Evolutionary conservation across 2,888 invertebrate species (phyloP).

Genomic region (Apamea epomidion): DNA sequence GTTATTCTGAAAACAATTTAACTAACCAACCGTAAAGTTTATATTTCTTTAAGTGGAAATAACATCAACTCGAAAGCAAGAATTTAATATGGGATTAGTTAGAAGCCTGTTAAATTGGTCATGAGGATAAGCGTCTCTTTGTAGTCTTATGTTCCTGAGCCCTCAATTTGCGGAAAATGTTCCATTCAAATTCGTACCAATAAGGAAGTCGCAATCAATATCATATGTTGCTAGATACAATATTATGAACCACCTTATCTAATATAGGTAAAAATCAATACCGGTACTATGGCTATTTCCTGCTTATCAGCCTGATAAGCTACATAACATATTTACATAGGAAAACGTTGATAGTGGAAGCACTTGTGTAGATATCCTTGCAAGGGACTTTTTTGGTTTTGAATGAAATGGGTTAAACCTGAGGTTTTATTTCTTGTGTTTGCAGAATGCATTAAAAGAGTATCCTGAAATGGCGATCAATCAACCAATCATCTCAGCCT

Average conservation of each 20-base stretch:
- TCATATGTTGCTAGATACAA: slow-evolving; percentile 6
- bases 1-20: not conserved
- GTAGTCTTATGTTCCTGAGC: not conserved
- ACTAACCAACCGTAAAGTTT: no score
- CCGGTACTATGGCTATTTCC: slow-evolving; percentile 44
- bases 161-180: not conserved
- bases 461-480: not conserved
- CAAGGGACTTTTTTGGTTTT: not conserved
- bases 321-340: slow-evolving; percentile 32
- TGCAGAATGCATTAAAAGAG: not conserved
- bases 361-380: not conserved
- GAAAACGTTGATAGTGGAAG: slow-evolving; percentile 33
- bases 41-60: not conserved
- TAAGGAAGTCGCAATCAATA: not conserved
- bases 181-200: not conserved
- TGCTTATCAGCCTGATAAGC: slow-evolving; percentile 60
- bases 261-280: slow-evolving; percentile 65
- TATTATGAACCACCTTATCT: slow-evolving; percentile 37
- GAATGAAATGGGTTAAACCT: not conserved
- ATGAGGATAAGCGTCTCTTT: not conserved
- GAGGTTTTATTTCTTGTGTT: not conserved
- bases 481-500: no score
- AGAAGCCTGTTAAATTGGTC: not conserved
- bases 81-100: not conserved
- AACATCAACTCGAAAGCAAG: not conserved